Evolutionary conservation across 2,888 invertebrate species (phyloP), one percentile per base, ranked within the genome.

Genomic region (Caenorhabditis sinica): DNA sequence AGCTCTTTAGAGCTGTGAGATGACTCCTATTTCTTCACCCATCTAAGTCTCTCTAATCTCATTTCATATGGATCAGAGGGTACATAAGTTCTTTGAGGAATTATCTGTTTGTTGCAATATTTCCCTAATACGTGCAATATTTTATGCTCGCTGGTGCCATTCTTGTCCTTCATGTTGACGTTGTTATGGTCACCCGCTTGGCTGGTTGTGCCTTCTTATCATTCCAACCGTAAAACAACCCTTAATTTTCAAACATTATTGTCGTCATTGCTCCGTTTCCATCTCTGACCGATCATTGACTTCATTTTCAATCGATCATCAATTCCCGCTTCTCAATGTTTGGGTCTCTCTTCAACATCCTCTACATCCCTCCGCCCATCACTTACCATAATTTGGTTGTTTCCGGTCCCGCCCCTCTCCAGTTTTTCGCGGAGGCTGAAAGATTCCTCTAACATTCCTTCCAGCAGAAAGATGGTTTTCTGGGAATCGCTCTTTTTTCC

Each of bases 261-360:
- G 56, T 56, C 65, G 56, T 75, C 65, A 65, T 45, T 65, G 61
- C 63, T 63, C 63, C 23, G 20, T 40, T 15, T 33, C 53, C 23
- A 25, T 28, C 60, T 63, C 36, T 73, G 51, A 63, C 73, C 63
- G 63, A 73, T 73, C 61, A 73, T 15, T 73, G 73, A 73, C 51
- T 51, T 33, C 20, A n/a, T n/a, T n/a, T n/a, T n/a, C n/a, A n/a
- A n/a, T n/a, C n/a, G n/a, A n/a, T n/a, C n/a, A n/a, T n/a, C n/a
- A n/a, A n/a, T n/a, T n/a, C n/a, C n/a, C n/a, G n/a, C 20, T 25
- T 71, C 58, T 71, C n/a, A n/a, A 28, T 33, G 23, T 51, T 43
- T 49, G 2, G 45, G 60, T 33, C 53, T 58, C 17, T 20, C 69
- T 56, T 69, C 23, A 13, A 15, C 51, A 8, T 23, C 13, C 33